Base-by-base conservation (phyloP, 2,888 invertebrate species). In the Phengaris alcon region DNA sequence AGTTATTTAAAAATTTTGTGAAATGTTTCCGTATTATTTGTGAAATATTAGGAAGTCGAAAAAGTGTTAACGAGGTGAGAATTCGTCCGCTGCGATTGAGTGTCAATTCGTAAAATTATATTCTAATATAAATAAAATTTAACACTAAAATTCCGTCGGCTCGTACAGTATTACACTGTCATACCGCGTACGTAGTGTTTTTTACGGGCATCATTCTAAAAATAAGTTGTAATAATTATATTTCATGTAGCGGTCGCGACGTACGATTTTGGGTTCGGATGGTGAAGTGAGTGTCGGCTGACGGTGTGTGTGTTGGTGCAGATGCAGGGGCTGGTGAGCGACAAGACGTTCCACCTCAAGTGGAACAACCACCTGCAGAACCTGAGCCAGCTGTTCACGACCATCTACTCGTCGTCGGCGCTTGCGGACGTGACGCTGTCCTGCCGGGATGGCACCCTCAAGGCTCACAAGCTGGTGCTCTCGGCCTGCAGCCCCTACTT, bases 401-500 rank as follows among this genome's bases (percentile, higher is more conserved):
- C 94, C 77, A 93, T 96, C 81, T 96, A 96, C 87, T 95, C 95
- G 82, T 95, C 96, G 84, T 95, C 95, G 82, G 94, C 95, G 82
- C 92, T 96, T 78, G 95, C 95, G 55, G 96, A 96, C 85, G 95
- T 96, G 80, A 96, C 96, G 79, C 92, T 96, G 82, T 95, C 95
- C 82, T 96, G 96, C 88, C 95, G 95, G 83, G 96, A 95, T 87
- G 96, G 96, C 59, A 94, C 95, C 85, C 91, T 96, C 82, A 95
- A 95, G 84, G 96, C 96, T 68, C 96, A 96, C 87, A 95, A 96
- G 85, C 93, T 96, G 80, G 95, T 96, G 79, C 93, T 97, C 78
- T 96, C 96, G 70, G 96, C 96, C 75, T 96, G 96, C 90, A 96
- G 96, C 83, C 95, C 96, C 74, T 96, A 96, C 86, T 96, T 97